Evolutionary conservation across 2,113 vertebrate species (phyloP), one percentile per base, ranked within the genome.

Genomic region (Eolophus roseicapilla): DNA sequence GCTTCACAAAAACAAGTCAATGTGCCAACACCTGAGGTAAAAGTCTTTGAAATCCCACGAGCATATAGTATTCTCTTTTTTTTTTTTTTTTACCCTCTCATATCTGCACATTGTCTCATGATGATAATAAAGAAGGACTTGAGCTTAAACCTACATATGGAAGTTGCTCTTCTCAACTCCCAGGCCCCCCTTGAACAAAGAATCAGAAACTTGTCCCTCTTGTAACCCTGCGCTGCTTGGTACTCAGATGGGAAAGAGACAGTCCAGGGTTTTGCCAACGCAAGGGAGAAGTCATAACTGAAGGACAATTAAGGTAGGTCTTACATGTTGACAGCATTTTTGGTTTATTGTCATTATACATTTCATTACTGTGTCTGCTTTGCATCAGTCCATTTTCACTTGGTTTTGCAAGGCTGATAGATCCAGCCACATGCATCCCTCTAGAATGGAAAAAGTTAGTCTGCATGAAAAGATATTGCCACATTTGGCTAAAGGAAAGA

Each of bases 1-100:
- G 68, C 63, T 94, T 90, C 90, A 65, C 59, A 76, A 78, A 91
- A 96, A 55, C 41, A 85, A 93, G 53, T 46, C 79, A 80, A 19
- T 12, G 28, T 93, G 65, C 46, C 81, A 94, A 65, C 83, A 96
- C 50, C 80, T 81, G 86, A 92, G 70, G 78, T 93, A 83, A 95
- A 94, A 84, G 29, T 67, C 44, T 95, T 76, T 86, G 53, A 50
- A 41, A 59, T 25, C 82, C 39, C 82, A 76, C 33, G 71, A 94
- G 76, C 24, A 76, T 60, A 59, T 9, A 23, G 23, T 7, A 2
- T 23, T 17, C 19, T 9, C 3, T 9, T 60, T 24, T 33, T 16
- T 43, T n/a, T 43, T 37, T 1, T 6, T 1, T 8, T 6, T 9
- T 7, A 4, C 6, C 5, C 6, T 35, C 37, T 52, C 5, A 6